These are phyloP conservation scores for Phycodurus eques DNA, from an alignment of 2,113 vertebrate species.

Conservation along the genomic window DNA sequence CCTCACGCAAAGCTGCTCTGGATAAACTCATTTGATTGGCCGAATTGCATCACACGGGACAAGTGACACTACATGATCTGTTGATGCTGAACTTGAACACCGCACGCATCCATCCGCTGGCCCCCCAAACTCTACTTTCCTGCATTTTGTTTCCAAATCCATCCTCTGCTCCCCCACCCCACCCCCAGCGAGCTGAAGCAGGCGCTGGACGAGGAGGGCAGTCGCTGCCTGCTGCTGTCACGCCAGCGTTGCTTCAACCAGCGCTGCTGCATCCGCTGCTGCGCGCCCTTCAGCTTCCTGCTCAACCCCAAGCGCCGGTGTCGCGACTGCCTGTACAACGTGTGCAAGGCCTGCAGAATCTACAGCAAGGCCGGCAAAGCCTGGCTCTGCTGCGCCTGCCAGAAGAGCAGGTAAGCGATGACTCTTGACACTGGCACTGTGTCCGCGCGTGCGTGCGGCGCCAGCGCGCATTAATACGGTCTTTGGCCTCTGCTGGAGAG, in stretches of 20 bases:
- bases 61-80: not conserved
- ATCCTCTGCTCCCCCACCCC: not conserved
- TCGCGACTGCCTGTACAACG: constrained; percentile 84
- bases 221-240: constrained; percentile 87
- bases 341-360: constrained; percentile 88
- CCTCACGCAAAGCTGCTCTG: too few species aligned
- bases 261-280: constrained; percentile 95
- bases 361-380: constrained; percentile 81
- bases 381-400: constrained; percentile 90
- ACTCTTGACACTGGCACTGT: not conserved
- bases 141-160: not conserved
- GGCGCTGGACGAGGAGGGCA: constrained; percentile 88
- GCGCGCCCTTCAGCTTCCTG: constrained; percentile 88
- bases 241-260: constrained; percentile 87
- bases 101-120: too few species aligned
- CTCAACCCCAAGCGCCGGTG: constrained; percentile 87
- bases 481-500: constrained; percentile 13
- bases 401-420: constrained; percentile 83
- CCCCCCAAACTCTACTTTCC: not conserved
- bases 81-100: not conserved
- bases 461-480: constrained; percentile 28
- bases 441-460: constrained; percentile 5
- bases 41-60: too few species aligned
- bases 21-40: too few species aligned
- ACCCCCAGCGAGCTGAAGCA: constrained; percentile 86